Percentiles rank a stretch among this genome's conserved stretches.
Evolutionary conservation across 1,140 invertebrate species (phyloP).

Genomic region (Diachasmimorpha longicaudata): DNA sequence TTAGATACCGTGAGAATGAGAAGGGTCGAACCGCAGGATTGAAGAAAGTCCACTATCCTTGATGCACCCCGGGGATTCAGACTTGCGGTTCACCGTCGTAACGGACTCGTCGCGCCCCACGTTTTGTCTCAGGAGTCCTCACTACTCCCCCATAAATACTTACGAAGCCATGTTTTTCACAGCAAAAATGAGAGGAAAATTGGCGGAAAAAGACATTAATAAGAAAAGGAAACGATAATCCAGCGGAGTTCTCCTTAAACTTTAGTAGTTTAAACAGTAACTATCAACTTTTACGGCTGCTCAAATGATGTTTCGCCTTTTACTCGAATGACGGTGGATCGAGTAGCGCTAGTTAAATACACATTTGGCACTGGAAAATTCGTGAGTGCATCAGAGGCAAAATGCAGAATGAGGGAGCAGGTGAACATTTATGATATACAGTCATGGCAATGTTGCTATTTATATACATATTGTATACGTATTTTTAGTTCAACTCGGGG

Average conservation of each 20-base stretch:
- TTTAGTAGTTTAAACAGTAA: constrained; percentile 3
- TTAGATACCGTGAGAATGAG: background rate
- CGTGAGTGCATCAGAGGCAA: background rate
- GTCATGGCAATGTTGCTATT: background rate
- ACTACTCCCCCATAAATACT: background rate
- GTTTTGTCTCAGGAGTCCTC: background rate
- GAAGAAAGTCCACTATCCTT: constrained; percentile 22
- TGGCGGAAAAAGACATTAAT: background rate
- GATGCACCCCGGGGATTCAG: constrained; percentile 39
- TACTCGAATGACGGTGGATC: background rate
- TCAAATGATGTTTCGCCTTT: constrained; percentile 1
- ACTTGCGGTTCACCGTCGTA: constrained; percentile 40
- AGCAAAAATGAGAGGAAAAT: background rate
- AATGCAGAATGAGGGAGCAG: background rate
- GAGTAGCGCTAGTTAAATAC: constrained; percentile 16
- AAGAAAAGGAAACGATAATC: background rate
- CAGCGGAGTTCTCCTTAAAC: background rate
- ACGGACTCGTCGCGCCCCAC: background rate
- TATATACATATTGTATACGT: background rate
- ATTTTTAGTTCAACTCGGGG: background rate
- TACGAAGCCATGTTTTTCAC: background rate
- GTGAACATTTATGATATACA: background rate
- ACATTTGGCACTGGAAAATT: constrained; percentile 19
- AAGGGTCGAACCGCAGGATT: background rate
- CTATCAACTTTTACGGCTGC: background rate